phyloP scores from a whole-genome alignment of 2,113 vertebrate genomes.

The Melanotaenia duboulayi region DNA sequence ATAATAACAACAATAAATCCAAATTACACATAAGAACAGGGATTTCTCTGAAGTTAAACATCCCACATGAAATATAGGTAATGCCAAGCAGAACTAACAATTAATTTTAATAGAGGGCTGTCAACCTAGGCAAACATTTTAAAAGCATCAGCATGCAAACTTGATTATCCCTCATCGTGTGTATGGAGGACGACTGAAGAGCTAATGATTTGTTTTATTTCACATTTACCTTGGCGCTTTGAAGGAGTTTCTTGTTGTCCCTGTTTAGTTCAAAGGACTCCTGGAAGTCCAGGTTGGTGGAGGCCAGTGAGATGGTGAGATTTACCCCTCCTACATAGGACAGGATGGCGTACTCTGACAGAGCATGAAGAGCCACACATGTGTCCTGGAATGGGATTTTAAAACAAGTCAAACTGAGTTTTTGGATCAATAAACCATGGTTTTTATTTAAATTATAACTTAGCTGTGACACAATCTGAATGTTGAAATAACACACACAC shows the following conservation, averaged over 20 bases:
- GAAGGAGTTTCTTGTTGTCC: conserved; percentile 91
- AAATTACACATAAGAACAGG: not conserved
- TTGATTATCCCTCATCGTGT: conserved; percentile 1
- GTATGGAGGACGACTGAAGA: conserved; percentile 1
- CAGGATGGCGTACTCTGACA: conserved; percentile 94
- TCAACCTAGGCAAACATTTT: conserved; percentile 8
- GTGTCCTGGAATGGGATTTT: conserved; percentile 84
- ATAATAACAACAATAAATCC: conserved; percentile 19
- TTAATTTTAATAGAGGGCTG: conserved; percentile 2
- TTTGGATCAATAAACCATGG: not conserved
- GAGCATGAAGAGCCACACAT: conserved; percentile 92
- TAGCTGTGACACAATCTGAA: not conserved
- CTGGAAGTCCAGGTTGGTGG: conserved; percentile 95
- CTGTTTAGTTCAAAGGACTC: conserved; percentile 92
- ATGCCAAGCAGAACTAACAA: conserved; percentile 1
- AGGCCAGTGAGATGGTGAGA: conserved; percentile 94
- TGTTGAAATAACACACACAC: not conserved
- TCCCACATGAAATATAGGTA: not conserved
- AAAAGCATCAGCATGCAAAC: not conserved
- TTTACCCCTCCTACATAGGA: conserved; percentile 92
- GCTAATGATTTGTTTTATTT: not conserved
- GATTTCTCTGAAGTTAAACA: conserved; percentile 22
- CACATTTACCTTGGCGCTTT: conserved; percentile 85
- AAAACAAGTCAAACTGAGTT: not conserved
- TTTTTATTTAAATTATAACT: not conserved